Evolutionary conservation across 1,140 invertebrate species (phyloP), one percentile per base, ranked within the genome.

Genomic region (Protaetia brevitarsis): DNA sequence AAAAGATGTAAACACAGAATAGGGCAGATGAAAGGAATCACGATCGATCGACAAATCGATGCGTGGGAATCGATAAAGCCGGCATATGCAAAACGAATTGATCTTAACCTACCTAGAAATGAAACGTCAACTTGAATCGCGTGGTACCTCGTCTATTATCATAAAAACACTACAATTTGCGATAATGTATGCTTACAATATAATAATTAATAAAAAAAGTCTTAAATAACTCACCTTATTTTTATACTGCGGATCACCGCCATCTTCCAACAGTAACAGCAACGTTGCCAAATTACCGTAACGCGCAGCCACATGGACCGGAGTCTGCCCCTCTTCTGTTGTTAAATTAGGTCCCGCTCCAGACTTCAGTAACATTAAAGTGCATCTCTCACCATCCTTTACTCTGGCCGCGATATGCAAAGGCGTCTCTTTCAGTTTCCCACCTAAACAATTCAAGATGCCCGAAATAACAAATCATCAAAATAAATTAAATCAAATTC

Each of bases 361-460:
- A 10, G 94, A 97, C 81, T 99, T 99, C 2, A 99, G 80, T 66
- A 99, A 80, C 95, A 99, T 98, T 66, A 98, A 85, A 7, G 95
- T 96, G 81, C 96, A 99, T 78, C 94, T 90, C 75, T 98, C 95
- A 56, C 96, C 96, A 73, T 96, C 95, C 63, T 88, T 88, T 31
- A 96, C 93, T 64, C 95, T 84, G 0, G 96, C 92, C 10, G 96
- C 95, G 67, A 99, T 96, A 77, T 99, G 96, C 30, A 99, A 82
- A 1, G 97, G 94, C 0, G 96, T 98, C 80, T 98, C 95, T 19
- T 89, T 85, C 65, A 91, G 81, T 72, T 89, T 89, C 0, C 93
- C 93, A 63, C 93, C 84, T 86, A 36, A 16, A 58, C 11, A 30
- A n/a, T n/a, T n/a, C n/a, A n/a, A n/a, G n/a, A n/a, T n/a, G n/a